Evolutionary conservation across 92 coral and sea anemone species (phyloP).

Genomic region (Porites divaricata): DNA sequence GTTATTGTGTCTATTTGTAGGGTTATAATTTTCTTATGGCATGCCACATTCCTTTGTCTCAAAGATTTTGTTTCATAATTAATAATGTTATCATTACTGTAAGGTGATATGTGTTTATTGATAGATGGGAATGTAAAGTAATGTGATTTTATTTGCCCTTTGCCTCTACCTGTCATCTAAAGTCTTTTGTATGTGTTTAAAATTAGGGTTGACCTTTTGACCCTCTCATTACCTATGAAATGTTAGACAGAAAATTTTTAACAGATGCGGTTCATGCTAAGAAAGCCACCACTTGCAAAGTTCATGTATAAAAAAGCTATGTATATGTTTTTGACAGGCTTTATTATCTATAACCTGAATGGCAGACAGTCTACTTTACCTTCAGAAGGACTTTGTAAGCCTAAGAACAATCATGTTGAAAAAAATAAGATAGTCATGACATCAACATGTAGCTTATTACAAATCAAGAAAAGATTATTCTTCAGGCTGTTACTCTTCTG

Average conservation of each 20-base stretch:
- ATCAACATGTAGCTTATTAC: no score
- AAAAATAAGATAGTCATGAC: no score
- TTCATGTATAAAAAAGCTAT: no score
- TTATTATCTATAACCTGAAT: background rate
- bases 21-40: background rate
- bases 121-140: constrained; percentile 21
- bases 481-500: no score
- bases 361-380: no score
- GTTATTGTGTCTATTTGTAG: background rate
- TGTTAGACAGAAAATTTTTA: no score
- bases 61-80: background rate
- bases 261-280: background rate
- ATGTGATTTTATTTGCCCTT: constrained; percentile 18
- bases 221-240: background rate
- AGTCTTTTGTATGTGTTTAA: background rate
- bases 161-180: background rate
- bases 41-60: background rate
- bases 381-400: no score
- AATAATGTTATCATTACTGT: background rate
- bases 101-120: background rate
- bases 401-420: no score
- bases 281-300: background rate
- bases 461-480: no score
- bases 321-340: background rate
- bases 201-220: background rate